A percentile compares a stretch with the other conserved stretches of the same genome.
Evolutionary conservation across 2,113 vertebrate genomes (phyloP).

Genomic region (Datnioides undecimradiatus): DNA sequence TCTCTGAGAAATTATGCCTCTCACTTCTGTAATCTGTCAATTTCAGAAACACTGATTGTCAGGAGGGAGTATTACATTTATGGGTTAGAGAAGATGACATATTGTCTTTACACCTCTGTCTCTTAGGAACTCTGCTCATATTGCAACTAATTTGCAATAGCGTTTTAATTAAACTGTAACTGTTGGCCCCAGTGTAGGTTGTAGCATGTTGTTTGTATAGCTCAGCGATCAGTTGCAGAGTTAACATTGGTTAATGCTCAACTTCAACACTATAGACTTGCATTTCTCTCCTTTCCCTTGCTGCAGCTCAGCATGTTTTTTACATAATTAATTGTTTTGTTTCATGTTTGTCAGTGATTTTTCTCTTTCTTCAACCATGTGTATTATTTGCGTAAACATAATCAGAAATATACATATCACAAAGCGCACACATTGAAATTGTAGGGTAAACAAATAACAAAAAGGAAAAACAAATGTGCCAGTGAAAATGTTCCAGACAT

Average conservation of each 20-base stretch:
- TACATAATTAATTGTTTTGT: background rate
- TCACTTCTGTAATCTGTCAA: constrained; percentile 18
- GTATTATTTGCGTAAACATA: background rate
- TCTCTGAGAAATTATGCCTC: constrained; percentile 6
- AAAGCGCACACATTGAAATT: background rate
- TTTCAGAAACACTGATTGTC: constrained; percentile 28
- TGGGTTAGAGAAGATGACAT: constrained; percentile 19
- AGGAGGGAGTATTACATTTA: constrained; percentile 34
- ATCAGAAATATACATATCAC: background rate
- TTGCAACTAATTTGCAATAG: background rate
- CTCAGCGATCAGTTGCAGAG: background rate
- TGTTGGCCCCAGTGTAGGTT: background rate
- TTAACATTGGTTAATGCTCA: background rate
- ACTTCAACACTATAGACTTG: background rate
- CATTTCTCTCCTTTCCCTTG: background rate
- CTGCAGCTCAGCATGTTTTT: background rate
- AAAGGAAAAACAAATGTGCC: too few species aligned
- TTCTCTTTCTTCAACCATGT: background rate
- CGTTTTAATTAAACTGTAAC: background rate
- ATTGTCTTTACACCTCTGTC: background rate
- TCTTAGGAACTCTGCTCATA: background rate
- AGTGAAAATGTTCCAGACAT: background rate
- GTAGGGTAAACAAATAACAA: background rate
- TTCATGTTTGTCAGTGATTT: background rate
- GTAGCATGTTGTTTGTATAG: background rate